Evolutionary conservation across 92 coral and sea anemone species (phyloP).

Genomic region (Scolanthus callimorphus): DNA sequence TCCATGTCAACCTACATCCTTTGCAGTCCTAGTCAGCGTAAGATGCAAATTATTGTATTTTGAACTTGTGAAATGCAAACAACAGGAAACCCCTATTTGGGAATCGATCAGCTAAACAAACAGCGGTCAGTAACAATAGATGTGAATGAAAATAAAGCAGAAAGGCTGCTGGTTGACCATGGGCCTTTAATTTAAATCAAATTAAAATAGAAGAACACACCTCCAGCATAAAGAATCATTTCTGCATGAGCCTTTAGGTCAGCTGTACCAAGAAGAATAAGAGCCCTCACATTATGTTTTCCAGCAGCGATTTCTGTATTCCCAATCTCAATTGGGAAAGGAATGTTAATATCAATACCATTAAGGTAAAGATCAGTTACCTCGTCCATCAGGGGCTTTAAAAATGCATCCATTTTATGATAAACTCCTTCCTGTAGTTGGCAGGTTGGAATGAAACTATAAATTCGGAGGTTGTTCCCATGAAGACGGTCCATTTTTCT

Average conservation of each 20-base stretch:
- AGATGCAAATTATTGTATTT: too few species aligned
- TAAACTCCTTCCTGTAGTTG: slow-evolving; percentile 42
- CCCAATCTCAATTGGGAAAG: slow-evolving; percentile 9
- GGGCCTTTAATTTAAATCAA: too few species aligned
- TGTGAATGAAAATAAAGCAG: too few species aligned
- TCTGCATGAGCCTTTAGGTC: slow-evolving; percentile 61
- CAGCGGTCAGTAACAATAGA: too few species aligned
- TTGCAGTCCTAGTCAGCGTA: too few species aligned
- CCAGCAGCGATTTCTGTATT: slow-evolving; percentile 21
- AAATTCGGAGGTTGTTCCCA: slow-evolving; percentile 28
- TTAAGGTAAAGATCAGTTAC: slow-evolving; percentile 38
- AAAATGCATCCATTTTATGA: slow-evolving; percentile 62
- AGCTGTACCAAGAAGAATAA: slow-evolving; percentile 61
- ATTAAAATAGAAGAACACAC: slow-evolving; percentile 27
- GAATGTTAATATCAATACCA: slow-evolving; percentile 30
- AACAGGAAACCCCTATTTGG: too few species aligned
- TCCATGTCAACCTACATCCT: too few species aligned
- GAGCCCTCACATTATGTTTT: slow-evolving; percentile 37
- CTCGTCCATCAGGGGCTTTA: slow-evolving; percentile 59
- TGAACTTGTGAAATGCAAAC: too few species aligned
- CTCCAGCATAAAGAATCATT: slow-evolving; percentile 56
- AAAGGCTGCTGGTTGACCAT: too few species aligned
- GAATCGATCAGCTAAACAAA: too few species aligned
- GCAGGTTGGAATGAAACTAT: slow-evolving; percentile 50
- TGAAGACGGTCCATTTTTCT: slow-evolving; percentile 23